phyloP scores from a whole-genome alignment of 2,888 invertebrate genomes.

The Drosophila niveifrons region DNA sequence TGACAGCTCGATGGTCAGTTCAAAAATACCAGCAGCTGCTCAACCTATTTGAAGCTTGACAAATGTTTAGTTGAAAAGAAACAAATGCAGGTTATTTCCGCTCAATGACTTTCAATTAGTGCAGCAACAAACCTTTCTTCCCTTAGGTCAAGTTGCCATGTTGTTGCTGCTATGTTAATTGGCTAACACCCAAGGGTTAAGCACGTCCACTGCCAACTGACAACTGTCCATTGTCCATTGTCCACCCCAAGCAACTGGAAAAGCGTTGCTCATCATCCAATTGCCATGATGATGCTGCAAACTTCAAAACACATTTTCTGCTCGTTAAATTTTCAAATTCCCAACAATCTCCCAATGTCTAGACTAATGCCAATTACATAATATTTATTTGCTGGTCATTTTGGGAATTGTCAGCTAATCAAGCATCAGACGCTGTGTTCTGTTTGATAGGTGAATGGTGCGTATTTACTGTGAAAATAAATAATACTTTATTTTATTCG shows the following conservation, averaged over 20 bases:
- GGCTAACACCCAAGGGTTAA: constrained; percentile 70
- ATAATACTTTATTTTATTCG: neutral
- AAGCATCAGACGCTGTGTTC: no score
- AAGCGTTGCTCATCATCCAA: constrained; percentile 35
- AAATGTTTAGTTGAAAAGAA: constrained; percentile 49
- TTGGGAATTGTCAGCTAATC: constrained; percentile 38
- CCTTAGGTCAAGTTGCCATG: constrained; percentile 41
- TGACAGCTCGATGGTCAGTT: constrained; percentile 58
- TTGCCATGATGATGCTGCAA: constrained; percentile 58
- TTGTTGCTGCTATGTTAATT: constrained; percentile 66
- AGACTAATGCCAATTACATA: constrained; percentile 10
- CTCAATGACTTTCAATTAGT: constrained; percentile 81
- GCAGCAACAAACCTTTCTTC: constrained; percentile 35
- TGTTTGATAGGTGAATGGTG: no score
- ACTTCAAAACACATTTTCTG: constrained; percentile 75
- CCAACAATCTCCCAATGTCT: constrained; percentile 40
- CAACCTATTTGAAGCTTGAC: constrained; percentile 73
- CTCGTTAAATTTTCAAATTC: constrained; percentile 67
- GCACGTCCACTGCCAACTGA: constrained; percentile 28
- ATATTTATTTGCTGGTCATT: constrained; percentile 47
- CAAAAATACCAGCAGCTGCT: constrained; percentile 62
- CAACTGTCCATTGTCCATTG: constrained; percentile 21
- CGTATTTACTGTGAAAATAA: neutral
- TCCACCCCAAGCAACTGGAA: constrained; percentile 30
- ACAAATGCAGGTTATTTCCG: constrained; percentile 61